These are phyloP conservation scores for Hermetia illucens DNA, from an alignment of 1,140 invertebrate species.

Conservation along the genomic window DNA sequence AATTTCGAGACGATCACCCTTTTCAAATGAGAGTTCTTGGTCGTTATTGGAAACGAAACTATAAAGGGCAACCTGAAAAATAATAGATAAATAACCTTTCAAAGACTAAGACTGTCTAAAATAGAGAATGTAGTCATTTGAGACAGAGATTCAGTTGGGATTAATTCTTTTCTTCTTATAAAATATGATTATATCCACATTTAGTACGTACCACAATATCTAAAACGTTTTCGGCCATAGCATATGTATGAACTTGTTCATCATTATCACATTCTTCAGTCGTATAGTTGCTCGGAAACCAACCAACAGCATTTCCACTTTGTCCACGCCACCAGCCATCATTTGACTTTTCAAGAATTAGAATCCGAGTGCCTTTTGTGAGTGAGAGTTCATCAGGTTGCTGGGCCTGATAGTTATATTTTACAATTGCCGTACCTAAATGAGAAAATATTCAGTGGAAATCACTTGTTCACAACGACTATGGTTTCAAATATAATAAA, in stretches of 20 bases:
- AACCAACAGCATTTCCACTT: slow-evolving; percentile 63
- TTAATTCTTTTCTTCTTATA: not conserved
- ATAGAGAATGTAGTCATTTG: not conserved
- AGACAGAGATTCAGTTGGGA: slow-evolving; percentile 1
- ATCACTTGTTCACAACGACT: too few relatives aligned
- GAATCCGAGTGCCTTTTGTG: slow-evolving; percentile 77
- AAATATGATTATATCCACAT: slow-evolving; percentile 1
- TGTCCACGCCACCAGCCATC: slow-evolving; percentile 99
- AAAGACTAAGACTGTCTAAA: slow-evolving; percentile 1
- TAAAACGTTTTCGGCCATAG: slow-evolving; percentile 82
- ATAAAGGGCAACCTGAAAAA: slow-evolving; percentile 60
- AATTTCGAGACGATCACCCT: slow-evolving; percentile 88
- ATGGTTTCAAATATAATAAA: too few relatives aligned
- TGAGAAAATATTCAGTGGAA: too few relatives aligned
- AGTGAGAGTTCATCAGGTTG: slow-evolving; percentile 92
- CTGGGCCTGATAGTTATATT: slow-evolving; percentile 96
- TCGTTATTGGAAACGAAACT: slow-evolving; percentile 90
- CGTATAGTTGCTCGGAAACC: slow-evolving; percentile 97
- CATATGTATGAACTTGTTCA: slow-evolving; percentile 76
- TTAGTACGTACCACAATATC: slow-evolving; percentile 68
- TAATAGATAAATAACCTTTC: not conserved
- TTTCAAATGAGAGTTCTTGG: slow-evolving; percentile 93
- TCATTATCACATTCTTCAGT: slow-evolving; percentile 81
- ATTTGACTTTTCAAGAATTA: slow-evolving; percentile 95
- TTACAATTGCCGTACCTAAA: slow-evolving; percentile 84